Base-by-base conservation (phyloP, 1,140 invertebrate species). In the Lasioglossum baleicum region DNA sequence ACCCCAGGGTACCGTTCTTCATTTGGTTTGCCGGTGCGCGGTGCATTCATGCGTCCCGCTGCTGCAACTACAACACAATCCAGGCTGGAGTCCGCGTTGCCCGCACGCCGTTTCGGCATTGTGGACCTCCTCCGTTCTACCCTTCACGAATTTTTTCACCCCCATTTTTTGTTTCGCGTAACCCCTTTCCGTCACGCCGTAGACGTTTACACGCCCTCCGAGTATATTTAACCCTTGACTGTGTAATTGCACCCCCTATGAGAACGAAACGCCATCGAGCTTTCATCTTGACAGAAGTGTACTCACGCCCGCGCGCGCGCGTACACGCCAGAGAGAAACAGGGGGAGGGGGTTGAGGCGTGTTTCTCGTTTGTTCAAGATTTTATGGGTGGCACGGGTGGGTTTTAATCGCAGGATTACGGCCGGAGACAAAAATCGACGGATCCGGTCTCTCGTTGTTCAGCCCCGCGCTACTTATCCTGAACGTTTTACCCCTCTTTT, bases 11-110 rank as follows among this genome's bases (percentile, higher is more conserved):
- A 17, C 22, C 60, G 76, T 72, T 78, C 76, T 72, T 78, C 69
- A 71, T 78, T 72, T 60, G 68, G 22, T 35, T 48, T n/a, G 48
- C 48, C 51, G 53, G 42, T 40, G 73, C 51, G n/a, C 63, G 60
- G 60, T 71, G 68, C 76, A 72, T 78, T 72, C 68, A 56, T 65
- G 75, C 75, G 58, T 67, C 75, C 17, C 58, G 58, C 31, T 15
- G 63, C 6, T 56, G 73, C 58, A 40, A 77, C 75, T 77, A 40
- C 67, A n/a, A 64, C 58, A 53, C 42, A 51, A 69, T 70, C 67
- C 58, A 15, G 42, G 20, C 11, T 48, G 8, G 8, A 8, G 17
- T 31, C 17, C n/a, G 6, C 60, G 22, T 31, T 26, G 17, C 31
- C n/a, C 20, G 22, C 31, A 7, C 20, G 5, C 17, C 31, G 1